Evolutionary conservation across 2,888 invertebrate species (phyloP), one percentile per base, ranked within the genome.

Genomic region (Allophyes oxyacanthae): DNA sequence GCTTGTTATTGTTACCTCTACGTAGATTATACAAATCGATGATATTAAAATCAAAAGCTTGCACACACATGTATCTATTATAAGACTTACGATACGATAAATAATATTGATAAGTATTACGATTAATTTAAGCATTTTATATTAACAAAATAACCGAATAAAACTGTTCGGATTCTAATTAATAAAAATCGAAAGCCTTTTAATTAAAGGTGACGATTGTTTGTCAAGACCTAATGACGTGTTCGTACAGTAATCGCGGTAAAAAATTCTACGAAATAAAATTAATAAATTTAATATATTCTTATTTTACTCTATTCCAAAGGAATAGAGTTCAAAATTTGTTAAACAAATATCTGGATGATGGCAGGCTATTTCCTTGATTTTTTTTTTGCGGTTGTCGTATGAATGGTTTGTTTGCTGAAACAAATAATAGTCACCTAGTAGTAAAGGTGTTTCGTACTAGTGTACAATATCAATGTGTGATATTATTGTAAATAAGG

Each of bases 391-490:
- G 59, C 52, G 58, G 69, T 59, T 62, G 41, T 57, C 40, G 49
- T 45, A 59, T 55, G 50, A 55, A 49, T 52, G 11, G 32, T 33
- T 59, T 41, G 9, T 54, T 40, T 48, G 43, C 34, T 44, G 58
- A 34, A 49, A 11, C 59, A 58, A 76, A 66, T 62, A 74, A 64
- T 61, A 51, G 64, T 76, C 66, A 66, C 62, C 59, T 46, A 38
- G n/a, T 9, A 1, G 41, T 53, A 49, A 64, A 63, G 75, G 68
- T 67, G 32, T 76, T 69, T 75, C 74, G 67, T 78, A 78, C 67
- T 66, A 66, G 64, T 68, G 84, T 87, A 88, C 85, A 85, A 89
- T 89, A 89, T 88, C 86, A 86, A 86, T 71, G 84, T 89, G 89
- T 89, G 88, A 89, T 89, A 88, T 84, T 89, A 88, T 81, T 80